phyloP scores from a whole-genome alignment of 64 coral and sea anemone genomes.

The Stylophora pistillata region DNA sequence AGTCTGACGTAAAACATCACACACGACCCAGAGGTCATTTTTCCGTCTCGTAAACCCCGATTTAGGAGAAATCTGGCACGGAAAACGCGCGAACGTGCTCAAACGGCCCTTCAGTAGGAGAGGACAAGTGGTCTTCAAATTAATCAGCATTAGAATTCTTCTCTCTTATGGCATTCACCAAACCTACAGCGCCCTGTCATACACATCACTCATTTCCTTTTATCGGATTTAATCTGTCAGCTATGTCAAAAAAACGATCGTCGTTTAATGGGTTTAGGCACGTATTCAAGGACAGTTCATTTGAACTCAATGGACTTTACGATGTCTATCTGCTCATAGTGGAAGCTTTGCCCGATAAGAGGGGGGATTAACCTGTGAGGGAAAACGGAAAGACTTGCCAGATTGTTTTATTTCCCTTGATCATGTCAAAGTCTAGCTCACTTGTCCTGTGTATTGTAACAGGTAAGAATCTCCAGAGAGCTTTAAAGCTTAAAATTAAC shows the following conservation, averaged over 20 bases:
- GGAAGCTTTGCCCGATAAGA: not conserved
- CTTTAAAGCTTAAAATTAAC: not conserved
- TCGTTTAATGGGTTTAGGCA: slow-evolving; percentile 59
- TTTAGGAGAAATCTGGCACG: not conserved
- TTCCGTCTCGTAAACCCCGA: not conserved
- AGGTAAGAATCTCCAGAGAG: not conserved
- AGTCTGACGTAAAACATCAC: slow-evolving; percentile 28
- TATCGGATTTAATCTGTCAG: slow-evolving; percentile 60
- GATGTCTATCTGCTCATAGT: not conserved
- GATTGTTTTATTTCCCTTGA: not conserved
- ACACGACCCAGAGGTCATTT: slow-evolving; percentile 6
- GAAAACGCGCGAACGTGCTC: not conserved
- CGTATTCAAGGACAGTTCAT: slow-evolving; percentile 34
- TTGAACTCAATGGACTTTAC: not conserved
- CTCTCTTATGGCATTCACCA: not conserved
- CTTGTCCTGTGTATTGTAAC: not conserved
- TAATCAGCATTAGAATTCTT: not conserved
- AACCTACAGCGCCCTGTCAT: not conserved
- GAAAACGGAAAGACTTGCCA: not conserved
- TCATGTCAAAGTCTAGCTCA: not conserved
- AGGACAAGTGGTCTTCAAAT: not conserved
- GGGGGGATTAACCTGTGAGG: slow-evolving; percentile 14
- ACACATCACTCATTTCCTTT: slow-evolving; percentile 37
- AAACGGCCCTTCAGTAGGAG: not conserved
- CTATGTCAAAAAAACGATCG: slow-evolving; percentile 32